Evolutionary conservation across 35 echinoderm and acorn worm genomes (phyloP), one percentile per base, ranked within the genome.

Genomic region (Patiria miniata): DNA sequence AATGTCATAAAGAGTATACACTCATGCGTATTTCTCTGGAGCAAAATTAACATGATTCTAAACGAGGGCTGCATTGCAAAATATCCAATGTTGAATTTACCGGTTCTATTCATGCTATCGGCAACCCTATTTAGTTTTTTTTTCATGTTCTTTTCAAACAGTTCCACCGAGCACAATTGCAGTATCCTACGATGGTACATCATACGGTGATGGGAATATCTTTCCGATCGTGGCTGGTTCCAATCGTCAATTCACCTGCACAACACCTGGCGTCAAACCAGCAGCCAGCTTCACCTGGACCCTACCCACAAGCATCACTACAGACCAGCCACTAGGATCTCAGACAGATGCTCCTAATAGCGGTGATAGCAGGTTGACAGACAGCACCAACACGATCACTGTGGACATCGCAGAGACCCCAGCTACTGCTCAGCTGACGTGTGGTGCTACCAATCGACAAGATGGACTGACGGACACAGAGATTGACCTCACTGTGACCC

Each of bases 361-460:
- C 2, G 5, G n/a, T 1, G 60, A 68, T 33, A 68, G 6, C 60
- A 68, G 60, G 21, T 33, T 68, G 60, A 33, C 32, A 28, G 60
- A 68, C 60, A 68, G 60, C 60, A n/a, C n/a, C 60, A 68, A 6
- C 22, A 68, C 60, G 8, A 68, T 68, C 16, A 68, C 22, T n/a
- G 60, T 26, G 16, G 21, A 68, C 32, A 68, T 68, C 22, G 15
- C 16, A 9, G 60, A 68, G 60, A 68, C 16, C 23, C 60, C 60
- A 28, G 15, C 60, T 9, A 22, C n/a, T 22, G 7, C n/a, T 22
- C 60, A 68, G 23, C 22, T 68, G 60, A 68, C 1, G 60, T 68
- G 60, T 68, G 60, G 3, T 68, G 60, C 60, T 68, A 68, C 60
- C 60, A 68, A 68, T n/a, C 16, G 60, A 68, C 60, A 68, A 68